A percentile compares a stretch with the other conserved stretches of the same genome.
phyloP scores from a whole-genome alignment of 2,797 vertebrate species.

The Esox lucius region DNA sequence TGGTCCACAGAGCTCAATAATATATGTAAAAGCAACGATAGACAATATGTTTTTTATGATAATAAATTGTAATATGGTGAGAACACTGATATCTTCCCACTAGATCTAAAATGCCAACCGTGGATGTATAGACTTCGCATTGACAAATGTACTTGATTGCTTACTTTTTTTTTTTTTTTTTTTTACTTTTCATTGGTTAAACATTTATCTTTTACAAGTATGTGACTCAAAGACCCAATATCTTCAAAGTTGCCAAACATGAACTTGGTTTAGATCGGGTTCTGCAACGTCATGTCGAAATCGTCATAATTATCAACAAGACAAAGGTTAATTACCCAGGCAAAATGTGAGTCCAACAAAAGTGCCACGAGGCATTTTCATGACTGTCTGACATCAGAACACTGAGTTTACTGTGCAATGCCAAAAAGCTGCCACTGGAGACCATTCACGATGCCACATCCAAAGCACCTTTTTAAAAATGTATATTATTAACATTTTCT shows the following conservation, averaged over 20 bases:
- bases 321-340: slow-evolving; percentile 48
- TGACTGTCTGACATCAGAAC: background rate
- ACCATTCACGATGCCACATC: background rate
- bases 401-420: background rate
- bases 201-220: slow-evolving; percentile 37
- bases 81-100: background rate
- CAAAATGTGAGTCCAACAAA: slow-evolving; percentile 38
- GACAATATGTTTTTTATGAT: background rate
- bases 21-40: background rate
- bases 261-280: slow-evolving; percentile 35
- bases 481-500: background rate
- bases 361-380: slow-evolving; percentile 1
- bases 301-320: slow-evolving; percentile 41
- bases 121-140: background rate
- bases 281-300: slow-evolving; percentile 42
- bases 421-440: background rate
- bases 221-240: slow-evolving; percentile 12
- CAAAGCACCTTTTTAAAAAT: background rate
- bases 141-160: background rate
- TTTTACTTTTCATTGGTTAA: slow-evolving; percentile 29
- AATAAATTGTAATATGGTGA: background rate
- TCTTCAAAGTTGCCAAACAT: slow-evolving; percentile 40
- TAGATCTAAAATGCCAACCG: background rate
- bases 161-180: background rate
- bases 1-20: background rate